Conservation (phyloP, 2,888 invertebrate species). For the Sipunculus nudus region DNA sequence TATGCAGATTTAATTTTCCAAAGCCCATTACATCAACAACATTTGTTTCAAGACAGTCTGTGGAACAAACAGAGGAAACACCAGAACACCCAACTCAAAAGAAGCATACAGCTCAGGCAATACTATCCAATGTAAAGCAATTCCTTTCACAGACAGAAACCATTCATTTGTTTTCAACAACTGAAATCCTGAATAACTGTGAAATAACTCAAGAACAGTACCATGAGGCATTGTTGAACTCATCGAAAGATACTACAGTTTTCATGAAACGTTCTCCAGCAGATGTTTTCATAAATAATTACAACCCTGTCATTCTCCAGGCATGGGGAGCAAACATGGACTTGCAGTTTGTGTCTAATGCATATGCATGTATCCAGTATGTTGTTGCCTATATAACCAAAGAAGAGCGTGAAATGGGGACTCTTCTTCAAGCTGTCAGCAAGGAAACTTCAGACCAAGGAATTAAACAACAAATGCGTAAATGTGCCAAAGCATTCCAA, state of each 20-base stretch:
- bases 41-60: neutral
- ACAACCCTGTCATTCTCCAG: conserved; percentile 42
- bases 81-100: too few relatives aligned
- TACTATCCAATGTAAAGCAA: too few relatives aligned
- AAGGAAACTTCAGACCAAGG: conserved; percentile 43
- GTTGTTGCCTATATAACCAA: conserved; percentile 44
- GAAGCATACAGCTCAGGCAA: too few relatives aligned
- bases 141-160: too few relatives aligned
- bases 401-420: conserved; percentile 18
- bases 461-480: conserved; percentile 35
- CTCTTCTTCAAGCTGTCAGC: conserved; percentile 32
- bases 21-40: neutral
- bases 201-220: neutral
- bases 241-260: conserved; percentile 23
- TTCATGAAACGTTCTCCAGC: conserved; percentile 37
- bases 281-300: conserved; percentile 44
- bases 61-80: neutral
- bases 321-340: conserved; percentile 59
- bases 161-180: too few relatives aligned
- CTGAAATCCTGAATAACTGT: too few relatives aligned
- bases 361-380: conserved; percentile 57
- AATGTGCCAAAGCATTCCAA: conserved; percentile 34
- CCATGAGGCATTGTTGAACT: conserved; percentile 1
- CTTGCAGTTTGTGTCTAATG: conserved; percentile 56
- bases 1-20: conserved; percentile 10